Conservation (phyloP, 2,797 vertebrate species). For the Peromyscus melanophrys region DNA sequence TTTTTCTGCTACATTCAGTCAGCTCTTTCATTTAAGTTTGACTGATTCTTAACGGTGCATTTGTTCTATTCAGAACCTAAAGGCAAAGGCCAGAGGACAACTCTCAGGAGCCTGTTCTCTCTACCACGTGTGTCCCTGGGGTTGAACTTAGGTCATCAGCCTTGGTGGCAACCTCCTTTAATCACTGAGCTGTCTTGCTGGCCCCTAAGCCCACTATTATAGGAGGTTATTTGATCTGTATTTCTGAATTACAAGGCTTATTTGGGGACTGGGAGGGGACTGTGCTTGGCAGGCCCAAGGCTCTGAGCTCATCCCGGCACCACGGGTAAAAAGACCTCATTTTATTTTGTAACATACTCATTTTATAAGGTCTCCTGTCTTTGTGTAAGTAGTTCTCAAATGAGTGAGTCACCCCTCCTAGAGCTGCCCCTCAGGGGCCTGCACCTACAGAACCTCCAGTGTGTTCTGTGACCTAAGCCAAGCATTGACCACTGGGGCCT, state of each 20-base stretch:
- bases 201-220: not conserved
- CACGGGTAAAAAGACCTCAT: not conserved
- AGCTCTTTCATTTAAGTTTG: not conserved
- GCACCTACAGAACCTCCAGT: not conserved
- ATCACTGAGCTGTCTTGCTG: not conserved
- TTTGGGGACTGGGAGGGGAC: not conserved
- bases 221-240: not conserved
- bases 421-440: not conserved
- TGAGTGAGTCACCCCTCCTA: not conserved
- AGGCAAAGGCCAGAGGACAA: not conserved
- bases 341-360: not conserved
- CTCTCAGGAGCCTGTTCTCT: not conserved
- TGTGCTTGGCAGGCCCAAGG: not conserved
- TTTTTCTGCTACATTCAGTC: not conserved
- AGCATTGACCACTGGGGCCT: not conserved
- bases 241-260: not conserved
- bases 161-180: not conserved
- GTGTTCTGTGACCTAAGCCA: not conserved
- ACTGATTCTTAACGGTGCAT: not conserved
- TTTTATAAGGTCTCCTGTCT: not conserved
- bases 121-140: not conserved
- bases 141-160: not conserved
- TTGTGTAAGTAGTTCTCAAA: not conserved
- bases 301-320: not conserved
- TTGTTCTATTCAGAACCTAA: conserved; percentile 10